Evolutionary conservation across 2,888 invertebrate species (phyloP), one percentile per base, ranked within the genome.

Genomic region (Lapara coniferarum): DNA sequence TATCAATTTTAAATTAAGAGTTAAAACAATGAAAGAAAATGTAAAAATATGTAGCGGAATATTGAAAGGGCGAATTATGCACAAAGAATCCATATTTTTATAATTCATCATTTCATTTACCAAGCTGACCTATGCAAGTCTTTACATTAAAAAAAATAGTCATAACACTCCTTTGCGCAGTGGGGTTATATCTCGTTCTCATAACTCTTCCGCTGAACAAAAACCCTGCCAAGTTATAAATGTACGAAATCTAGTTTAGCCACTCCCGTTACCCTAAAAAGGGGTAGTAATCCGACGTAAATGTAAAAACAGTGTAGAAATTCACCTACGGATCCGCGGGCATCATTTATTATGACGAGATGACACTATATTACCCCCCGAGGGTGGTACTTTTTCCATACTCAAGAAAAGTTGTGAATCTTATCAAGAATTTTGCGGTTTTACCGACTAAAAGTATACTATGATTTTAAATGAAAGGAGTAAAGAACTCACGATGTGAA

Each of bases 261-360:
- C 76, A 63, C 71, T 76, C 69, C 74, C 79, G 75, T 78, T 72
- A 77, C 70, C 74, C 77, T 63, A 82, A 85, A 87, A 81, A 84
- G 83, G 82, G 49, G 63, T 49, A 19, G 49, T 63, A 63, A 63
- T 85, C 86, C 82, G 82, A 80, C 80, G 80, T 87, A 85, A 87
- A 86, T 90, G 88, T 86, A 89, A 89, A 90, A 90, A 90, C 88
- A 85, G 85, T 85, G 87, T 85, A 77, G 78, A 82, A 83, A 82
- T 57, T 56, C 19, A 49, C 63, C 46, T 63, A 63, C 63, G 63
- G 49, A 63, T 77, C 76, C 77, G 74, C 72, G 73, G 77, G 75
- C 85, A 89, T 91, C 93, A 92, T 93, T 93, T 91, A 86, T 94
- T 87, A 93, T 83, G 85, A 82, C 88, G 86, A 90, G 90, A 89